Conservation (phyloP, 2,113 vertebrate genomes). For the Nansenia antarctica region DNA sequence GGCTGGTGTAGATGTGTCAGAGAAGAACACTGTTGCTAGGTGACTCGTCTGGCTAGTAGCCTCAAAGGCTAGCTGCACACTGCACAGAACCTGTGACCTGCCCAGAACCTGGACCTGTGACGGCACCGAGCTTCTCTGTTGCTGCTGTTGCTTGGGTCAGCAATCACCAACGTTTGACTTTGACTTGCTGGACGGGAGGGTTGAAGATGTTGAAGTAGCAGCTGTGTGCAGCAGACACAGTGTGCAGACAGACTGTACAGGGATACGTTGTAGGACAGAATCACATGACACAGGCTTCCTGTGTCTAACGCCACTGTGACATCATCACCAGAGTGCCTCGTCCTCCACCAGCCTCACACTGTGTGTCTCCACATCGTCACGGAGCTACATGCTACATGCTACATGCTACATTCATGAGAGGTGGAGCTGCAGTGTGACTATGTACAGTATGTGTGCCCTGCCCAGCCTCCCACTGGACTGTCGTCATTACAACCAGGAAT, state of each 20-base stretch:
- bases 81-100: too few relatives aligned
- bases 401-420: background rate
- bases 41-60: slow-evolving; percentile 2
- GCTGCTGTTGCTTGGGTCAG: slow-evolving; percentile 5
- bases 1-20: background rate
- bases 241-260: slow-evolving; percentile 1
- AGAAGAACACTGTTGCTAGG: slow-evolving; percentile 3
- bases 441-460: background rate
- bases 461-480: background rate
- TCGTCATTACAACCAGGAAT: background rate
- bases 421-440: background rate
- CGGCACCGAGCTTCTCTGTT: background rate
- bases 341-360: slow-evolving; percentile 23
- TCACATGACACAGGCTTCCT: background rate
- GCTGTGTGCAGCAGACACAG: background rate
- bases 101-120: too few relatives aligned
- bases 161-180: background rate
- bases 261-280: background rate
- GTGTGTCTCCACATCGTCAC: background rate
- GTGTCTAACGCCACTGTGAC: slow-evolving; percentile 10
- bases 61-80: background rate
- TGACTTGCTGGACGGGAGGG: background rate
- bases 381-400: background rate
- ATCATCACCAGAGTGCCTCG: slow-evolving; percentile 56
- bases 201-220: background rate